phyloP scores from a whole-genome alignment of 2,113 vertebrate species.

The Gallinago paraguaiae region DNA sequence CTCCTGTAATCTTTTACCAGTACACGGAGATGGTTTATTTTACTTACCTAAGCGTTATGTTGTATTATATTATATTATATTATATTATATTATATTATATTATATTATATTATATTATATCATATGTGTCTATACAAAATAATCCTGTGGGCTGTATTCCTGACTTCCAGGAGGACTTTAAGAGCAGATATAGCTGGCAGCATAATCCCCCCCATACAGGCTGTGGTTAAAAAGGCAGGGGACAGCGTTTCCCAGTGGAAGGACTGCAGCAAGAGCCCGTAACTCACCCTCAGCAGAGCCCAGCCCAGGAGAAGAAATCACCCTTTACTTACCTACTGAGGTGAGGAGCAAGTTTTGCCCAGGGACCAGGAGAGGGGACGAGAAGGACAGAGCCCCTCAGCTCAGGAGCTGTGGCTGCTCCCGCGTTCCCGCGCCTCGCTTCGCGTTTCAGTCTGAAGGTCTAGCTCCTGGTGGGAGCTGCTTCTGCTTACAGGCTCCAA shows the following conservation, averaged over 20 bases:
- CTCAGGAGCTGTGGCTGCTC: neutral
- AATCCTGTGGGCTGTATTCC: neutral
- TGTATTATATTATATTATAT: neutral
- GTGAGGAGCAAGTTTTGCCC: neutral
- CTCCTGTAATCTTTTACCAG: neutral
- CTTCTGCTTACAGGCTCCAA: neutral
- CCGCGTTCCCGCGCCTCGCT: neutral
- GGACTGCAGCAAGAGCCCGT: neutral
- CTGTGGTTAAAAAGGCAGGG: neutral
- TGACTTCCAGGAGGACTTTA: neutral
- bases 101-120: too few species aligned
- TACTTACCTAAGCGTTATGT: neutral
- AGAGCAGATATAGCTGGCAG: neutral
- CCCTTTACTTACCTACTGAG: neutral
- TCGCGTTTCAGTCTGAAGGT: neutral
- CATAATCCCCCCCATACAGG: neutral
- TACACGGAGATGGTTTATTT: neutral
- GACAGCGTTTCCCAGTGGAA: neutral
- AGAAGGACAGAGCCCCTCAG: neutral
- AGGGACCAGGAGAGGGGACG: neutral
- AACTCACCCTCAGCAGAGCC: neutral
- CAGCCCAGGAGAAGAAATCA: neutral
- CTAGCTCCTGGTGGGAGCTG: neutral
- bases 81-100: neutral
- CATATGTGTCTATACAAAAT: neutral